Conservation (phyloP, 35 echinoderm and acorn worm genomes). For the Chiridota heheva region DNA sequence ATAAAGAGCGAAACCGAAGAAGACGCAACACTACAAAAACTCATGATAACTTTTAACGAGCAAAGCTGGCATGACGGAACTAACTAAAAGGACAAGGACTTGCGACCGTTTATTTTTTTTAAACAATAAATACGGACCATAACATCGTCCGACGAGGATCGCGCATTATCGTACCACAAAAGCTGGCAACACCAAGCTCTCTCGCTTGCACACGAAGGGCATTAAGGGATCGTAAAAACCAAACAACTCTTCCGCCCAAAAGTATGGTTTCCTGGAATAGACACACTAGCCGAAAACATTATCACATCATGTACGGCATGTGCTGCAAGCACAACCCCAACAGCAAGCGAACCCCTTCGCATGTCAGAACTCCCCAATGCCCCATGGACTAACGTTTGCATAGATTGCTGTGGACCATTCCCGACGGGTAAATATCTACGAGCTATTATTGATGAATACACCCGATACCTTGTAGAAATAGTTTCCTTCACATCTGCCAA, state of each 20-base stretch:
- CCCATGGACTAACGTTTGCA: conserved; percentile 55
- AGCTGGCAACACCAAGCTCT: not conserved
- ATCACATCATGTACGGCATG: conserved; percentile 12
- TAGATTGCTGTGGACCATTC: conserved; percentile 58
- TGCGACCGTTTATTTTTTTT: no score
- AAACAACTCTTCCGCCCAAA: conserved; percentile 29
- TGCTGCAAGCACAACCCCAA: not conserved
- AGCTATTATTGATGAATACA: conserved; percentile 46
- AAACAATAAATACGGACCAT: no score
- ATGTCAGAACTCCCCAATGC: conserved; percentile 22
- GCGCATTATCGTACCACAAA: conserved; percentile 7
- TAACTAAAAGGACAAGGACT: no score
- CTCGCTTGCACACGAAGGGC: conserved; percentile 18
- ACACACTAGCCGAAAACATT: not conserved
- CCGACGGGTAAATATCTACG: conserved; percentile 53
- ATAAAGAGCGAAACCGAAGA: no score
- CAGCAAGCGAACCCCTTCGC: conserved; percentile 8
- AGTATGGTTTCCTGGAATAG: conserved; percentile 51
- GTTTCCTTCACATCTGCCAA: conserved; percentile 53
- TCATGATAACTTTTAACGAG: no score
- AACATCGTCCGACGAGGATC: not conserved
- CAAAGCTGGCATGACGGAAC: no score
- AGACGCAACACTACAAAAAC: no score
- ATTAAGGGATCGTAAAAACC: conserved; percentile 43
- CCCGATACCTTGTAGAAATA: conserved; percentile 57